phyloP scores from a whole-genome alignment of 2,113 vertebrate genomes.

The Grammomys surdaster region DNA sequence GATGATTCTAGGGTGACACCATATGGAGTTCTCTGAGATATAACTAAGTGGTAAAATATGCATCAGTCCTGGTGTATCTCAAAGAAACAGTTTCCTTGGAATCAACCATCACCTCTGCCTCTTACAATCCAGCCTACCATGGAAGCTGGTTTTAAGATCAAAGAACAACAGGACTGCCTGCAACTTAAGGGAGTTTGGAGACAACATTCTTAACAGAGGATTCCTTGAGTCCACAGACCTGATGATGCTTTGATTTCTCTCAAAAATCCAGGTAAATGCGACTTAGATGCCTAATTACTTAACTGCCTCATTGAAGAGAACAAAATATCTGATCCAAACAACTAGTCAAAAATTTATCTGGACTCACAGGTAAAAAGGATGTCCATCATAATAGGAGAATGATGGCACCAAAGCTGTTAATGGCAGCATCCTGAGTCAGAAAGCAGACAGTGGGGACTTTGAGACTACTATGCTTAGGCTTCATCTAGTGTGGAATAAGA shows the following conservation, averaged over 20 bases:
- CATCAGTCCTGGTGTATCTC: background rate
- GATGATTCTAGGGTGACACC: background rate
- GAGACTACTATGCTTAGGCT: too few relatives aligned
- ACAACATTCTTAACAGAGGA: too few relatives aligned
- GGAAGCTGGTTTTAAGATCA: background rate
- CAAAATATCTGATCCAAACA: background rate
- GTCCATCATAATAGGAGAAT: background rate
- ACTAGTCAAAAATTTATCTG: background rate
- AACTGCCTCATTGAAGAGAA: background rate
- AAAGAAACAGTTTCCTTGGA: background rate
- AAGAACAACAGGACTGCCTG: background rate
- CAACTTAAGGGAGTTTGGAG: background rate
- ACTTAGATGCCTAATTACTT: background rate
- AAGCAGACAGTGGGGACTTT: background rate
- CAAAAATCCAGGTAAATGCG: background rate
- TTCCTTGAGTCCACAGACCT: too few relatives aligned
- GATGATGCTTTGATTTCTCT: too few relatives aligned
- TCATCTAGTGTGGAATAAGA: too few relatives aligned
- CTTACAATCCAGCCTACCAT: background rate
- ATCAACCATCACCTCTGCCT: background rate
- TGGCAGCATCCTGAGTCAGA: background rate
- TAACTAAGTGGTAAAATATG: background rate
- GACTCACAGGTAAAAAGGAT: background rate
- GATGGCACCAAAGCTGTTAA: too few relatives aligned
- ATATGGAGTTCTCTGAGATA: background rate